Conservation (phyloP, 2,888 invertebrate genomes). For the Catotricha subobsoleta region DNA sequence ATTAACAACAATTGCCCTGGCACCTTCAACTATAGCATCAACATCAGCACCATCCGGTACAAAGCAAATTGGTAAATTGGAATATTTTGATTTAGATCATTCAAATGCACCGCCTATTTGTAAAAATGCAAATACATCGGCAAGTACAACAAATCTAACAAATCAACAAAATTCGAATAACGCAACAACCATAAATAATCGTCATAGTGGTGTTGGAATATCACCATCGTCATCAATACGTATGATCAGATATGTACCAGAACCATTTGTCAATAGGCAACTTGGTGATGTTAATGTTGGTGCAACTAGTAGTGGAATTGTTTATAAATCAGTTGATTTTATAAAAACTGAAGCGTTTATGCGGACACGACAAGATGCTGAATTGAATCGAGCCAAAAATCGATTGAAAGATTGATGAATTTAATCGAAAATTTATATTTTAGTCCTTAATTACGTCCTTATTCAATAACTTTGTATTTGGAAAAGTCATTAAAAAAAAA, state of each 20-base stretch:
- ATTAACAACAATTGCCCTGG: background rate
- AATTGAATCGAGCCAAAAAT: slow-evolving; percentile 37
- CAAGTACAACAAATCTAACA: slow-evolving; percentile 8
- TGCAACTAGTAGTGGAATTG: slow-evolving; percentile 32
- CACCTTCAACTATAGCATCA: slow-evolving; percentile 16
- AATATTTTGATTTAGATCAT: slow-evolving; percentile 73
- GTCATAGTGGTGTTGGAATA: background rate
- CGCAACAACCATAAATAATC: slow-evolving; percentile 9
- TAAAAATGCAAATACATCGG: slow-evolving; percentile 2
- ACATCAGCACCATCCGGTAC: background rate
- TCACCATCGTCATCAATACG: slow-evolving; percentile 1
- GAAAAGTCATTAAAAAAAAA: no score
- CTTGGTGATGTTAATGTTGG: slow-evolving; percentile 16
- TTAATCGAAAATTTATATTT: no score
- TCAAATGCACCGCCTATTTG: slow-evolving; percentile 14
- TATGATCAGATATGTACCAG: no score
- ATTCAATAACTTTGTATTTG: no score
- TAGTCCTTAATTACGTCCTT: no score
- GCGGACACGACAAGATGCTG: slow-evolving; percentile 62
- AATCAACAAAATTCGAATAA: slow-evolving; percentile 12
- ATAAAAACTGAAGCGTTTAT: slow-evolving; percentile 86
- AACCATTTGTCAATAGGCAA: background rate
- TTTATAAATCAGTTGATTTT: slow-evolving; percentile 87
- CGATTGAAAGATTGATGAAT: slow-evolving; percentile 2
- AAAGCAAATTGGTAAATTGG: slow-evolving; percentile 31